Conservation (phyloP, 2,113 vertebrate genomes). For the Oryzias woworae region DNA sequence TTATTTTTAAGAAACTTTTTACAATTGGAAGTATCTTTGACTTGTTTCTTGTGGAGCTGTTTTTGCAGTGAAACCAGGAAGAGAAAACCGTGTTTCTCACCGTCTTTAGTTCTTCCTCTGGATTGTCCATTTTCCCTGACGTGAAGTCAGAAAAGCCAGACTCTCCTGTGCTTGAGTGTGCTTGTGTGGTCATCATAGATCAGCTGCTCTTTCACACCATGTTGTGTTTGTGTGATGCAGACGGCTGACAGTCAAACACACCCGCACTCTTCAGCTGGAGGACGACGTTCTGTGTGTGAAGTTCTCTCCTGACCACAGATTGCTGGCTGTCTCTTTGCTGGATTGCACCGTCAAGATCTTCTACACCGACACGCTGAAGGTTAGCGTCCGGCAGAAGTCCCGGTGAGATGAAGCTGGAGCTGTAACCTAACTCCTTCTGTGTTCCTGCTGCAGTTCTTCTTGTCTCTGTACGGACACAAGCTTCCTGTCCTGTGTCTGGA, state of each 20-base stretch:
- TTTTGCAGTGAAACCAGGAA: no score
- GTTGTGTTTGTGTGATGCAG: constrained; percentile 41
- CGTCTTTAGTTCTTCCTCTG: no score
- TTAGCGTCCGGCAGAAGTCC: constrained; percentile 27
- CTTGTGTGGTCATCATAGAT: no score
- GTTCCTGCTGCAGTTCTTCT: constrained; percentile 84
- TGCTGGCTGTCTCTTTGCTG: constrained; percentile 89
- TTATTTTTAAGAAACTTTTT: no score
- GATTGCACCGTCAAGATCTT: constrained; percentile 97
- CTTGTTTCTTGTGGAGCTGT: no score
- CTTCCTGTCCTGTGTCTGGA: constrained; percentile 96
- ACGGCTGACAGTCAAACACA: constrained; percentile 87
- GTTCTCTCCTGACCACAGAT: constrained; percentile 86
- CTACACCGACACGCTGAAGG: constrained; percentile 92
- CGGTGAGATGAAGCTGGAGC: not conserved
- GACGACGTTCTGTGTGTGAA: constrained; percentile 93
- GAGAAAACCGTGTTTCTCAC: no score
- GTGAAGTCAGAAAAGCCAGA: no score
- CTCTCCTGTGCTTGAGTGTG: no score
- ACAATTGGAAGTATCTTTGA: no score
- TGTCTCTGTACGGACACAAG: constrained; percentile 97
- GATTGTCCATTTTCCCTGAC: no score
- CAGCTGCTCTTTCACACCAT: not conserved
- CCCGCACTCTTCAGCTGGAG: constrained; percentile 87
- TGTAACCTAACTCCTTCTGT: constrained; percentile 6